These are phyloP conservation scores for Acholoe squamosa DNA, from an alignment of 2,888 invertebrate genomes.

Conservation along the genomic window DNA sequence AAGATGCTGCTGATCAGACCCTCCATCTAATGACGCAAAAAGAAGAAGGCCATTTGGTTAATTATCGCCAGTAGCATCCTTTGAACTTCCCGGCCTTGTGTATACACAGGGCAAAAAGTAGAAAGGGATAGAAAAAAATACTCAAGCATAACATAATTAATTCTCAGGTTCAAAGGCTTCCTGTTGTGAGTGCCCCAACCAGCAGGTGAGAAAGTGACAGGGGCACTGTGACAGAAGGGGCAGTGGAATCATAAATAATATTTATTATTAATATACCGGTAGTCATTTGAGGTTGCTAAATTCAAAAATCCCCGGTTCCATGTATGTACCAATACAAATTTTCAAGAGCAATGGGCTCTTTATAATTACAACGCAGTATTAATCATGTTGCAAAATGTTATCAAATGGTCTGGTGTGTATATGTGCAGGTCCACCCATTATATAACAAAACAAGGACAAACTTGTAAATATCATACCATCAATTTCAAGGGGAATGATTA, in stretches of 20 bases:
- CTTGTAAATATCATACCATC: no score
- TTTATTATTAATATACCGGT: not conserved
- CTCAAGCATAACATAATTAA: not conserved
- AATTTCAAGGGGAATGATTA: no score
- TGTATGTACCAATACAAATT: no score
- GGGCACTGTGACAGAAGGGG: not conserved
- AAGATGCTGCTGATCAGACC: not conserved
- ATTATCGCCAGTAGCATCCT: not conserved
- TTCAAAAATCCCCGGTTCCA: no score
- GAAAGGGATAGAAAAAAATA: not conserved
- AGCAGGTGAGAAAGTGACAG: not conserved
- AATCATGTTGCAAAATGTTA: no score
- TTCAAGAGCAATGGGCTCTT: no score
- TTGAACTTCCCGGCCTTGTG: constrained; percentile 14
- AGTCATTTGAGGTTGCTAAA: no score
- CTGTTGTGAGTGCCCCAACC: not conserved
- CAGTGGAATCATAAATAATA: no score
- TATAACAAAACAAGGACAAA: no score
- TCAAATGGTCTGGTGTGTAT: no score
- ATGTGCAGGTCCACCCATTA: no score
- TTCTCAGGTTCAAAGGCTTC: not conserved
- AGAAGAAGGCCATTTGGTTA: constrained; percentile 22
- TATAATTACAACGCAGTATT: no score
- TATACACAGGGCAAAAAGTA: not conserved
- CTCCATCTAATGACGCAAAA: constrained; percentile 7